phyloP scores from a whole-genome alignment of 1,140 invertebrate genomes.

The Samia ricini region DNA sequence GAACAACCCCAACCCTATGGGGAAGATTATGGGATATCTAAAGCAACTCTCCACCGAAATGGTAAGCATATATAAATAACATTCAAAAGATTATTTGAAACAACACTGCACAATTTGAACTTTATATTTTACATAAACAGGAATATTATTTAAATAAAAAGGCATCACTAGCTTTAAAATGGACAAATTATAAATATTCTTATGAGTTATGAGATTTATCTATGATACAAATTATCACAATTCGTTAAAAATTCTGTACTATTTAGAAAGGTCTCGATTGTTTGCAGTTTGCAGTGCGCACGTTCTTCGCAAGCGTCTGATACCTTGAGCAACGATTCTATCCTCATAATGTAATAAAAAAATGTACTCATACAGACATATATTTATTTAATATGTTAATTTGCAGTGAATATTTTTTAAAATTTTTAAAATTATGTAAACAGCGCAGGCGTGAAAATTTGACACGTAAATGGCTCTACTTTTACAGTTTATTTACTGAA shows the following conservation, averaged over 20 bases:
- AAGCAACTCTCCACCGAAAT: slow-evolving; percentile 73
- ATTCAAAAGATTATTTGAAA: background rate
- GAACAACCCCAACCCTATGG: slow-evolving; percentile 71
- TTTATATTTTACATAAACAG: too few relatives aligned
- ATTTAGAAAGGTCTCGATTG: slow-evolving; percentile 45
- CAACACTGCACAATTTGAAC: too few relatives aligned
- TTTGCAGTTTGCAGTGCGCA: slow-evolving; percentile 2
- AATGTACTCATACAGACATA: background rate
- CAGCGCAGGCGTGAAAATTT: background rate
- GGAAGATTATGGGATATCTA: slow-evolving; percentile 72
- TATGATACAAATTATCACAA: background rate
- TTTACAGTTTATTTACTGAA: background rate
- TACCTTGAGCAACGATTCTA: slow-evolving; percentile 45
- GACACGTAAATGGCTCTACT: background rate
- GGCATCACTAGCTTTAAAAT: background rate
- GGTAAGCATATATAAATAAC: slow-evolving; percentile 50
- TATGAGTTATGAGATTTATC: background rate
- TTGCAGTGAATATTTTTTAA: background rate
- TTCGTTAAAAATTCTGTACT: slow-evolving; percentile 25
- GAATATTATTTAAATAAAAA: too few relatives aligned
- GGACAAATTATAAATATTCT: background rate
- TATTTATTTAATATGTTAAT: background rate
- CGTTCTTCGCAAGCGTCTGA: slow-evolving; percentile 22
- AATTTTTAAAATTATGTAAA: background rate
- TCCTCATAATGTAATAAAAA: slow-evolving; percentile 9